A percentile compares a stretch with the other conserved stretches of the same genome.
Conservation (phyloP, 2,888 invertebrate genomes). For the Dolichomitus sp. region DNA sequence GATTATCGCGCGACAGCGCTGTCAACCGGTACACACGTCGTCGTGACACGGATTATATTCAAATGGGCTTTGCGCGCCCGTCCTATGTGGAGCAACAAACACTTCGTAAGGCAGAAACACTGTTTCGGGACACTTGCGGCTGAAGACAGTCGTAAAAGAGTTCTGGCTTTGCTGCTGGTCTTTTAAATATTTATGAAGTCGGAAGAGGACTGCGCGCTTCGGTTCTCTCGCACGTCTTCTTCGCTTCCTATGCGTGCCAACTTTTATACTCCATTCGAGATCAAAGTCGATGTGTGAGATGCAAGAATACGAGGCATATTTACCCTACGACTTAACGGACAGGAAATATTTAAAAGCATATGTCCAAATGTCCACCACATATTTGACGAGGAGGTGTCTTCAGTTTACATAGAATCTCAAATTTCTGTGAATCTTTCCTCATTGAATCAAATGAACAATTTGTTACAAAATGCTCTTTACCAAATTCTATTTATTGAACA, state of each 20-base stretch:
- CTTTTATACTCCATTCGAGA: conserved; percentile 4
- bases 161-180: conserved; percentile 48
- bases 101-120: conserved; percentile 11
- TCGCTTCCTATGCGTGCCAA: conserved; percentile 41
- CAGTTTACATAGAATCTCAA: background rate
- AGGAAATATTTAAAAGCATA: background rate
- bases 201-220: conserved; percentile 64
- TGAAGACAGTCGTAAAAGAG: conserved; percentile 51
- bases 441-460: background rate
- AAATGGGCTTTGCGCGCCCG: conserved; percentile 67
- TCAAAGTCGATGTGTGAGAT: conserved; percentile 1
- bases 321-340: background rate
- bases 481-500: too few species aligned
- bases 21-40: conserved; percentile 69
- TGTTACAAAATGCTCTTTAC: background rate
- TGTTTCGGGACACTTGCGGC: conserved; percentile 7
- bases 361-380: background rate
- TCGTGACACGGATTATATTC: conserved; percentile 78
- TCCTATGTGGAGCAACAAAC: conserved; percentile 55
- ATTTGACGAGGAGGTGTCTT: background rate
- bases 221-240: conserved; percentile 65
- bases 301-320: background rate
- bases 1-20: conserved; percentile 76
- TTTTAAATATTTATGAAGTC: conserved; percentile 78
- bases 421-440: background rate